Evolutionary conservation across 2,113 vertebrate species (phyloP), one percentile per base, ranked within the genome.

Genomic region (Piliocolobus tephrosceles): DNA sequence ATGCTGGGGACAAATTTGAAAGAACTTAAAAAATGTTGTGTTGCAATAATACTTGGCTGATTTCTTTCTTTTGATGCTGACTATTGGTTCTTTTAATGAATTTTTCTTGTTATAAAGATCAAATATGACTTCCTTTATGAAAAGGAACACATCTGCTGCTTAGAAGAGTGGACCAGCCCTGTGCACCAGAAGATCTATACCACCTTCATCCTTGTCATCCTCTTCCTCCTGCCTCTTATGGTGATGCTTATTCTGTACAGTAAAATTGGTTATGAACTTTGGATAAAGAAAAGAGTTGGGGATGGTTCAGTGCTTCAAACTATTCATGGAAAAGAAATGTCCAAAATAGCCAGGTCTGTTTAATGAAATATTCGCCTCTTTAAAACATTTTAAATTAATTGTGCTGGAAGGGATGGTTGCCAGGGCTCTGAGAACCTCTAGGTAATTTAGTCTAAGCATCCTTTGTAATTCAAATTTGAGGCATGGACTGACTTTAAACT

Each of bases 111-210:
- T 18, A 95, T 98, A 43, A 98, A 99, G 99, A 86, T 99, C 64
- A 99, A 99, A 97, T 99, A 99, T 30, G 98, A 99, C 86, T 99
- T 99, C 91, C 93, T 99, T 0, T 99, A 99, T 95, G 99, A 99
- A 55, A 98, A 98, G 73, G 97, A 98, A 0, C 98, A 98, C 4
- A 30, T 99, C 75, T 99, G 98, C 97, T 99, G 98, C 96, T 94
- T 99, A 94, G 99, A 99, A 92, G 98, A 98, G 92, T 99, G 98
- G 99, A 25, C 97, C 84, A 98, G 98, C 72, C 98, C 98, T 0
- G 20, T 80, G 83, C 98, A 99, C 91, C 98, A 98, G 97, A 98
- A 98, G 94, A 96, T 98, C 90, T 99, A 99, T 50, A 97, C 98
- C 0, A 99, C 98, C 20, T 98, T 99, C 86, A 98, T 99, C 90